Conservation (phyloP, 2,113 vertebrate species). For the Nannospalax galili region DNA sequence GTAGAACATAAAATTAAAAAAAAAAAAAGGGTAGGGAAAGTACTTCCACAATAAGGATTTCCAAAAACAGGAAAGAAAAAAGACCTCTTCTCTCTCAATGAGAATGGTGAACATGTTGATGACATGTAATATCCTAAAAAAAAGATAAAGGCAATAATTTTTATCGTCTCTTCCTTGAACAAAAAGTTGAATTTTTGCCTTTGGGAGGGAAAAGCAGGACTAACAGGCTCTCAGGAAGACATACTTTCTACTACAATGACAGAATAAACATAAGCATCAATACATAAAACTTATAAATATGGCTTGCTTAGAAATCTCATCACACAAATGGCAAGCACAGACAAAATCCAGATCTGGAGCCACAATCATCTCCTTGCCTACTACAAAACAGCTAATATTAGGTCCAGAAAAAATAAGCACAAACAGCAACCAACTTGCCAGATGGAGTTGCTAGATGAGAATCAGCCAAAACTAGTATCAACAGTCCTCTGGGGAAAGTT, state of each 20-base stretch:
- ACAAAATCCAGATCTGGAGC: conserved; percentile 55
- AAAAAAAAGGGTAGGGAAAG: conserved; percentile 60
- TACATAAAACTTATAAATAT: conserved; percentile 31
- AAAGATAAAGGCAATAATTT: conserved; percentile 61
- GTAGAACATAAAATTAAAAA: conserved; percentile 73
- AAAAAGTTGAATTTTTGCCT: conserved; percentile 35
- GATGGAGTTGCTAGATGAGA: conserved; percentile 65
- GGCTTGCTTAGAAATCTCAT: conserved; percentile 65
- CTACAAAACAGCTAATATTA: conserved; percentile 52
- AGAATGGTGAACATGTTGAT: conserved; percentile 67
- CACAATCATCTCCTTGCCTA: conserved; percentile 38
- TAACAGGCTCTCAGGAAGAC: conserved; percentile 39
- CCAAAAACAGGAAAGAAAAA: not conserved
- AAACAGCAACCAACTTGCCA: conserved; percentile 69
- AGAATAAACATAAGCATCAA: conserved; percentile 64
- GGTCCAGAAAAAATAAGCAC: conserved; percentile 66
- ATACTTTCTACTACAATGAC: conserved; percentile 50
- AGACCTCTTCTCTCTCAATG: conserved; percentile 58
- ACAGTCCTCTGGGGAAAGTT: conserved; percentile 59
- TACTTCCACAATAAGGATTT: conserved; percentile 52
- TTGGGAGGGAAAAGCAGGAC: conserved; percentile 54
- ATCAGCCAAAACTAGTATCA: conserved; percentile 52
- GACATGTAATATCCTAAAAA: conserved; percentile 69
- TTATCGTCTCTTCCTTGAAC: conserved; percentile 56
- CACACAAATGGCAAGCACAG: conserved; percentile 59